These are phyloP conservation scores for Rhyacichthys aspro DNA, from an alignment of 2,797 vertebrate species.

Conservation along the genomic window DNA sequence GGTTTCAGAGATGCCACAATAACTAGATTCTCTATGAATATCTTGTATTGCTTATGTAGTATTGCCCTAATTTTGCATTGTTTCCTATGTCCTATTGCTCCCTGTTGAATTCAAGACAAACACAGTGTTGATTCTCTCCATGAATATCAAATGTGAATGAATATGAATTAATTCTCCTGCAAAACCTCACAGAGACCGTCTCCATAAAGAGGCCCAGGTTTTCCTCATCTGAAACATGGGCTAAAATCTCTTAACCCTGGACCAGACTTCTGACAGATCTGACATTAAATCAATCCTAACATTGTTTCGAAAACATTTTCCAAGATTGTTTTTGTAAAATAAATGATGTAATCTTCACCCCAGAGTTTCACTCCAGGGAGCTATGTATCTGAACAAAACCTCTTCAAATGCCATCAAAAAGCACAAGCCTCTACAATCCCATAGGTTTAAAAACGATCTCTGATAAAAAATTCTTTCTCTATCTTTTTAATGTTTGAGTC, in stretches of 20 bases:
- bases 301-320: slow-evolving; percentile 24
- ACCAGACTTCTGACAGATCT: slow-evolving; percentile 22
- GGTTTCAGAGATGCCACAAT: slow-evolving; percentile 13
- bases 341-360: slow-evolving; percentile 63
- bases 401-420: slow-evolving; percentile 40
- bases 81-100: slow-evolving; percentile 39
- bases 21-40: slow-evolving; percentile 26
- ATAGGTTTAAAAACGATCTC: slow-evolving; percentile 1
- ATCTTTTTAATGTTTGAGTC: slow-evolving; percentile 11
- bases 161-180: slow-evolving; percentile 58
- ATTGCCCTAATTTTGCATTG: slow-evolving; percentile 54
- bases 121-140: slow-evolving; percentile 43
- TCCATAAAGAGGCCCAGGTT: slow-evolving; percentile 30
- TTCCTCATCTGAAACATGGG: slow-evolving; percentile 7
- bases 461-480: slow-evolving; percentile 15
- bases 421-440: slow-evolving; percentile 29
- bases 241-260: slow-evolving; percentile 1
- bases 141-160: slow-evolving; percentile 63
- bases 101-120: slow-evolving; percentile 49
- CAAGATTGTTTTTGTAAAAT: slow-evolving; percentile 45
- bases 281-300: slow-evolving; percentile 23
- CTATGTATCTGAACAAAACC: slow-evolving; percentile 28
- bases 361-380: slow-evolving; percentile 48
- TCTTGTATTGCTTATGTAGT: slow-evolving; percentile 21
- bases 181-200: slow-evolving; percentile 30